Conservation (phyloP, 2,888 invertebrate species). For the Ypsolopha scabrella region DNA sequence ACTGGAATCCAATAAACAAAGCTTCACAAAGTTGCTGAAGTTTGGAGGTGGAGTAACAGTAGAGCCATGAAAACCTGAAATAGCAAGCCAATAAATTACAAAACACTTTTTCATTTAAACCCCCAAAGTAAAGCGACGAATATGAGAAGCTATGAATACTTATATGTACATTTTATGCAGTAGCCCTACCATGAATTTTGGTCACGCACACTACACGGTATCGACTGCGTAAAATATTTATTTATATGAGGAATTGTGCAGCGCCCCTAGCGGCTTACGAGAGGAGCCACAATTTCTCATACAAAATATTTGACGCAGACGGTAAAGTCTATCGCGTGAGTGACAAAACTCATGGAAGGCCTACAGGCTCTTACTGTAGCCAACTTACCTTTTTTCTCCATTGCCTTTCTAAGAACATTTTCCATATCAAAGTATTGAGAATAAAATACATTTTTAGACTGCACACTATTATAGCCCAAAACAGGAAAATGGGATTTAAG, state of each 20-base stretch:
- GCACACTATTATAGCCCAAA: constrained; percentile 19
- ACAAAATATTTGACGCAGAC: too few species aligned
- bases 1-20: constrained; percentile 48
- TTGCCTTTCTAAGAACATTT: constrained; percentile 30
- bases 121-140: background rate
- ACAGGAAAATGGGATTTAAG: constrained; percentile 38
- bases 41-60: constrained; percentile 18
- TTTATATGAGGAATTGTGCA: too few species aligned
- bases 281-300: too few species aligned
- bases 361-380: background rate
- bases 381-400: constrained; percentile 28
- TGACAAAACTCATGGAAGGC: background rate
- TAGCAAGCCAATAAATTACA: background rate
- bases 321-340: background rate
- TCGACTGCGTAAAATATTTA: too few species aligned
- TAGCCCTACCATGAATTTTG: too few species aligned
- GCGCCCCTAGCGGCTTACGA: too few species aligned
- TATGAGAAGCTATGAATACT: too few species aligned
- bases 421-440: constrained; percentile 30
- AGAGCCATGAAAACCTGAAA: constrained; percentile 13
- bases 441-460: constrained; percentile 11
- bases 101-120: constrained; percentile 2
- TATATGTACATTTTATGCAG: too few species aligned
- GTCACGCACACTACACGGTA: too few species aligned
- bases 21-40: constrained; percentile 35